phyloP scores from a whole-genome alignment of 2,113 vertebrate species.

The Lasiurus cinereus region DNA sequence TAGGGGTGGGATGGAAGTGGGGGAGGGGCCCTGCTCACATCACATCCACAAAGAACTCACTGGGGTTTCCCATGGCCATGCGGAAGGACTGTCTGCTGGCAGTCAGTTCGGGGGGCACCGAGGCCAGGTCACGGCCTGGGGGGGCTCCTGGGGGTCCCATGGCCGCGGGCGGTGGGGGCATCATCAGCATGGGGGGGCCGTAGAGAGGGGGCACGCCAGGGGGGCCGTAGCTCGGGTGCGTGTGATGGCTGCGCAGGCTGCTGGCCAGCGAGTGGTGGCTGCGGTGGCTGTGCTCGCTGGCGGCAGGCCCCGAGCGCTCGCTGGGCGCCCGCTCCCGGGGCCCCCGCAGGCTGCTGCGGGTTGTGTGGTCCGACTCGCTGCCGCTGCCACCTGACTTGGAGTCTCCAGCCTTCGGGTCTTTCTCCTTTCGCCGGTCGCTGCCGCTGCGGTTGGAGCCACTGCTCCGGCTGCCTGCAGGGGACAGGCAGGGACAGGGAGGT shows the following conservation, averaged over 20 bases:
- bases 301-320: slow-evolving; percentile 88
- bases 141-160: slow-evolving; percentile 92
- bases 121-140: slow-evolving; percentile 92
- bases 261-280: slow-evolving; percentile 93
- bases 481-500: slow-evolving; percentile 1
- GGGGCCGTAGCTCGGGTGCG: slow-evolving; percentile 90
- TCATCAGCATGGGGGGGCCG: slow-evolving; percentile 90
- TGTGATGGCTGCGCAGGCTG: slow-evolving; percentile 92
- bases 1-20: slow-evolving; percentile 60
- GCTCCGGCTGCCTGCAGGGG: slow-evolving; percentile 93
- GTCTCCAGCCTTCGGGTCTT: slow-evolving; percentile 87
- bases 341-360: slow-evolving; percentile 89
- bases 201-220: slow-evolving; percentile 91
- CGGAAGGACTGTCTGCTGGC: slow-evolving; percentile 97
- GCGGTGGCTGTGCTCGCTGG: slow-evolving; percentile 92
- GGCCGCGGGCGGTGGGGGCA: slow-evolving; percentile 88
- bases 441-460: slow-evolving; percentile 94
- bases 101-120: slow-evolving; percentile 97
- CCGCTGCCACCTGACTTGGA: slow-evolving; percentile 93
- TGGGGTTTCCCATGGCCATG: slow-evolving; percentile 97
- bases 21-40: slow-evolving; percentile 92
- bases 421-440: slow-evolving; percentile 90
- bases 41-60: slow-evolving; percentile 98
- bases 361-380: slow-evolving; percentile 91
- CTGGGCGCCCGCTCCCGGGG: slow-evolving; percentile 89